Percentiles rank a stretch among this genome's conserved stretches.
Conservation (phyloP, 2,888 invertebrate genomes). For the Chymomyza procnemis region DNA sequence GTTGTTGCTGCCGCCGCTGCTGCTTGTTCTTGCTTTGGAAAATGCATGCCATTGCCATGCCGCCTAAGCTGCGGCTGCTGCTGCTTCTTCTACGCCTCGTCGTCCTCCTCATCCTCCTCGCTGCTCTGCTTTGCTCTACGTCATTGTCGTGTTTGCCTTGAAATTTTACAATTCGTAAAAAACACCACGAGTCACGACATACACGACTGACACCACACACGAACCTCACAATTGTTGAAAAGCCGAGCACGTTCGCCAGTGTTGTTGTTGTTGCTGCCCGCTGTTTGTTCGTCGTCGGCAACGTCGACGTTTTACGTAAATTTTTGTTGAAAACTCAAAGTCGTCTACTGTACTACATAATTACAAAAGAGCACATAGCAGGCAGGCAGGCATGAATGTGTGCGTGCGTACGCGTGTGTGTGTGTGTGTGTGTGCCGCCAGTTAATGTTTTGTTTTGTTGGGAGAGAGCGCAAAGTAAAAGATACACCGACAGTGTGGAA, state of each 20-base stretch:
- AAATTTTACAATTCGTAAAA: conserved; percentile 48
- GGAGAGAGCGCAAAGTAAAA: conserved; percentile 23
- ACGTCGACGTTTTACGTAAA: conserved; percentile 50
- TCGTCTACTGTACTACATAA: conserved; percentile 71
- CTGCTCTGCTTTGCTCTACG: conserved; percentile 31
- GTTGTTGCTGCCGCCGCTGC: not conserved
- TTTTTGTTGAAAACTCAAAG: conserved; percentile 69
- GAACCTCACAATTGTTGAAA: conserved; percentile 13
- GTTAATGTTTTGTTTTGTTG: conserved; percentile 71
- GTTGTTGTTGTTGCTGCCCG: conserved; percentile 28
- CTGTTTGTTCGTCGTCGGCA: not conserved
- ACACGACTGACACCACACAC: conserved; percentile 4
- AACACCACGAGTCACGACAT: conserved; percentile 21
- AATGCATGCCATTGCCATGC: conserved; percentile 38
- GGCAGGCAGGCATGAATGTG: too few species aligned
- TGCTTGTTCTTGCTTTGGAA: not conserved
- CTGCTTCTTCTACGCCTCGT: conserved; percentile 25
- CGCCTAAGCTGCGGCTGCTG: conserved; percentile 28
- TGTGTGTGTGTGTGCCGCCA: conserved; percentile 32
- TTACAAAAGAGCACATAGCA: conserved; percentile 55
- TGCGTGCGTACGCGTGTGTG: conserved; percentile 11
- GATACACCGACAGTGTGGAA: too few species aligned
- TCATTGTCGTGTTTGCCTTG: conserved; percentile 64
- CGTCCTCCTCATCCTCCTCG: too few species aligned
- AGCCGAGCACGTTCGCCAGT: conserved; percentile 15